Evolutionary conservation across 2,797 vertebrate species (phyloP).

Genomic region (Sparidentex hasta): DNA sequence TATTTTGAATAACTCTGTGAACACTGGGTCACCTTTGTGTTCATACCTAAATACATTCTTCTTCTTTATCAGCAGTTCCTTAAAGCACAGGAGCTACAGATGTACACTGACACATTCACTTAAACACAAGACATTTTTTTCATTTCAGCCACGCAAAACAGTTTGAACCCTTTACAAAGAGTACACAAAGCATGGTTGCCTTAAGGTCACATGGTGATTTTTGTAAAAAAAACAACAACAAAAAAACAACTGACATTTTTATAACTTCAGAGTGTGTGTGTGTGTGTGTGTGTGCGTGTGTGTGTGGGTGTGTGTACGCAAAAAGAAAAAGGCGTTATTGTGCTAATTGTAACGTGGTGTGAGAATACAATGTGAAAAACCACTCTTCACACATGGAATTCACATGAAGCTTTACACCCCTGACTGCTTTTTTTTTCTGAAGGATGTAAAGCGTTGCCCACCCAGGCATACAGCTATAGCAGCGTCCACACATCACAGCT

Average conservation of each 20-base stretch:
- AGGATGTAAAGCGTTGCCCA: conserved; percentile 44
- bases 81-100: background rate
- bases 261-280: background rate
- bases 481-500: conserved; percentile 64
- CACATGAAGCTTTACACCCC: conserved; percentile 10
- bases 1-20: background rate
- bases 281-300: background rate
- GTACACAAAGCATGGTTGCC: background rate
- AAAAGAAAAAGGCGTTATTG: conserved; percentile 2
- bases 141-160: background rate
- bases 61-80: background rate
- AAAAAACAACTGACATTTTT: background rate
- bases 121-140: background rate
- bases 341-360: conserved; percentile 3
- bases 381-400: conserved; percentile 32
- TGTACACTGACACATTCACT: too few species aligned
- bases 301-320: background rate
- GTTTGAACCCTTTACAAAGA: background rate
- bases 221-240: background rate
- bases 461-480: conserved; percentile 28
- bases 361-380: conserved; percentile 42
- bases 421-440: conserved; percentile 4
- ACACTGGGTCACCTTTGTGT: background rate
- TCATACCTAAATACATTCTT: background rate
- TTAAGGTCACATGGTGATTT: background rate